Percentiles rank a stretch among this genome's conserved stretches.
Evolutionary conservation across 2,797 vertebrate genomes (phyloP).

Genomic region (Diplodus sargus): DNA sequence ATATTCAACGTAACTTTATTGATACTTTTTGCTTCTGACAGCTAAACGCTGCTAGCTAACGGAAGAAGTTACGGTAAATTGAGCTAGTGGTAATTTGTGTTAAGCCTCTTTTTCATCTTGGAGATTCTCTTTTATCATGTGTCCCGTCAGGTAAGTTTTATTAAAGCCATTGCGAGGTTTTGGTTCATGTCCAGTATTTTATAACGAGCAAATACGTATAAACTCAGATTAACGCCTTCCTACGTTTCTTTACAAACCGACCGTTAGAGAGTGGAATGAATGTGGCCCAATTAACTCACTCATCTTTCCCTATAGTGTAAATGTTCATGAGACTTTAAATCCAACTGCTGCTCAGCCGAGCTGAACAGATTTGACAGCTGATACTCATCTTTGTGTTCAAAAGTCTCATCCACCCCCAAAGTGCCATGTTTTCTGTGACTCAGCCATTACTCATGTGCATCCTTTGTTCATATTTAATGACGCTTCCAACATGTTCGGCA

Average conservation of each 20-base stretch:
- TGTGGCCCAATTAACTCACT: not conserved
- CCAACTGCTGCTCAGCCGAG: not conserved
- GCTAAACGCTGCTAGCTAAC: not conserved
- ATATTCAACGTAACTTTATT: not conserved
- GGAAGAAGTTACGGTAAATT: not conserved
- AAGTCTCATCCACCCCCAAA: slow-evolving; percentile 57
- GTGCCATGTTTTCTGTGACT: slow-evolving; percentile 53
- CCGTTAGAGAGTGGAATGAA: not conserved
- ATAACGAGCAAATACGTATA: not conserved
- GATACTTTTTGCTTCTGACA: not conserved
- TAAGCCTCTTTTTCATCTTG: not conserved
- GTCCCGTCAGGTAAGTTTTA: not conserved
- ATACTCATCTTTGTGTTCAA: slow-evolving; percentile 20
- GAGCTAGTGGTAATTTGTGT: not conserved
- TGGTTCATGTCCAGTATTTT: not conserved
- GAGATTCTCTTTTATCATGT: not conserved
- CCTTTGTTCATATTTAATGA: slow-evolving; percentile 70
- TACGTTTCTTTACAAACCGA: too few relatives aligned
- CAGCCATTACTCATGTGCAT: slow-evolving; percentile 65
- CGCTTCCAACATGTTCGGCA: slow-evolving; percentile 35
- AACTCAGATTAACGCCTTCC: too few relatives aligned
- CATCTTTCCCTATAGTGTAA: not conserved
- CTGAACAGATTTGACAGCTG: slow-evolving; percentile 38
- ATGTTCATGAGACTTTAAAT: not conserved
- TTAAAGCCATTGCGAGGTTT: not conserved